Percentiles rank a stretch among this genome's conserved stretches.
Conservation (phyloP, 1,140 invertebrate genomes). For the Probaryconus sp. region DNA sequence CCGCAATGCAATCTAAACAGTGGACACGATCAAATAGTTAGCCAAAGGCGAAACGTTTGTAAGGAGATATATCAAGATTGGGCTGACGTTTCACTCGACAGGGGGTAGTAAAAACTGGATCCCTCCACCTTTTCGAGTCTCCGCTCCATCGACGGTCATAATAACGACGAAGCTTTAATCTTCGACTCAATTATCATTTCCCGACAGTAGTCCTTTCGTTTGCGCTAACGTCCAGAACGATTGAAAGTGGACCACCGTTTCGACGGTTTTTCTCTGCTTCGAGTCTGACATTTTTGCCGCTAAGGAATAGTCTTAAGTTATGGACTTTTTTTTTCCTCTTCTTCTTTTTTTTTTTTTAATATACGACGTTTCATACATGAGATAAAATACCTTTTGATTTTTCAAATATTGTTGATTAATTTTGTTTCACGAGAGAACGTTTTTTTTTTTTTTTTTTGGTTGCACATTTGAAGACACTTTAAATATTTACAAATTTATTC, state of each 20-base stretch:
- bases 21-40: constrained; percentile 64
- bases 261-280: constrained; percentile 54
- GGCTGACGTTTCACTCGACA: constrained; percentile 70
- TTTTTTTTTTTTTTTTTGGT: constrained; percentile 29
- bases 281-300: constrained; percentile 32
- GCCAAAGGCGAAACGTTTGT: constrained; percentile 65
- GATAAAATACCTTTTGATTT: too few species aligned
- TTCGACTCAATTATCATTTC: constrained; percentile 73
- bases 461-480: too few species aligned
- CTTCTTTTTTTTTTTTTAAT: too few species aligned
- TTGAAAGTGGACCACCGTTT: constrained; percentile 70
- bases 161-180: constrained; percentile 75
- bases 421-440: constrained; percentile 16
- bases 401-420: too few species aligned
- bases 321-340: constrained; percentile 16
- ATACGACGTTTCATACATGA: too few species aligned
- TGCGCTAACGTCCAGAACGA: constrained; percentile 56
- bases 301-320: constrained; percentile 14
- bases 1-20: constrained; percentile 71
- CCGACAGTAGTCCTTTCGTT: constrained; percentile 55
- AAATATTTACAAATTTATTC: too few species aligned
- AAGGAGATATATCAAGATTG: constrained; percentile 75
- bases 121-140: constrained; percentile 67
- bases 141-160: constrained; percentile 66
- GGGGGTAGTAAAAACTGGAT: constrained; percentile 73